A percentile compares a stretch with the other conserved stretches of the same genome.
Conservation (phyloP, 2,113 vertebrate genomes). For the Eulemur rufifrons region DNA sequence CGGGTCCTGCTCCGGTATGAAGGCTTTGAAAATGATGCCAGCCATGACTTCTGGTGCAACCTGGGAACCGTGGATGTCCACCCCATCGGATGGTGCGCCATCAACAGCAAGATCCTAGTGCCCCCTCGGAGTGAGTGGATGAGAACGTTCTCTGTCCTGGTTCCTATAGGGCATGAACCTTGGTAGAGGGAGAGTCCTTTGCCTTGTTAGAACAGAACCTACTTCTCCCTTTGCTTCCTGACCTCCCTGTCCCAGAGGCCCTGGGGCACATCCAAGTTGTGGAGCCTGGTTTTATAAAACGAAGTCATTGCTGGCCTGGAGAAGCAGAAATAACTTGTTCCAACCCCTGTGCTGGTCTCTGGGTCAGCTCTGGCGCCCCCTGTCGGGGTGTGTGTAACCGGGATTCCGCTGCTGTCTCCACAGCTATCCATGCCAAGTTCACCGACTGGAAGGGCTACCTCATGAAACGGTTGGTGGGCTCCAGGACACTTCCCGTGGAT, state of each 20-base stretch:
- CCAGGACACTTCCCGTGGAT: slow-evolving; percentile 93
- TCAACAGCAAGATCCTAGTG: slow-evolving; percentile 96
- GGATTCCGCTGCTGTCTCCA: neutral
- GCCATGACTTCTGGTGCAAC: slow-evolving; percentile 96
- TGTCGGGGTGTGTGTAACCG: neutral
- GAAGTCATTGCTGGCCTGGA: neutral
- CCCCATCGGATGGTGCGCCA: slow-evolving; percentile 97
- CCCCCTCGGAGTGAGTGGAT: slow-evolving; percentile 92
- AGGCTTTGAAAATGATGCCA: slow-evolving; percentile 92
- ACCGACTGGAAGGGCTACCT: slow-evolving; percentile 95
- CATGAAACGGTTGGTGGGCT: slow-evolving; percentile 93
- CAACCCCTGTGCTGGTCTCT: neutral
- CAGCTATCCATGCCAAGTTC: slow-evolving; percentile 87
- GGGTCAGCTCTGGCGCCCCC: neutral
- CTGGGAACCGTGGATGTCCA: slow-evolving; percentile 93
- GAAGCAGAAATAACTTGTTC: neutral
- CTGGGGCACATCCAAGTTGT: neutral
- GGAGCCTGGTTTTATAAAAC: neutral
- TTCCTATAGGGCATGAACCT: neutral
- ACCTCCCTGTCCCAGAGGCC: neutral
- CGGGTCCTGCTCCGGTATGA: slow-evolving; percentile 93
- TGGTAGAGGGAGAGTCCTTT: neutral
- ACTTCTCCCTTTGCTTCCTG: neutral
- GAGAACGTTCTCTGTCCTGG: neutral
- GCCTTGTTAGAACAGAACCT: neutral